Conservation (phyloP, 2,888 invertebrate species). For the Melanophora roralis region DNA sequence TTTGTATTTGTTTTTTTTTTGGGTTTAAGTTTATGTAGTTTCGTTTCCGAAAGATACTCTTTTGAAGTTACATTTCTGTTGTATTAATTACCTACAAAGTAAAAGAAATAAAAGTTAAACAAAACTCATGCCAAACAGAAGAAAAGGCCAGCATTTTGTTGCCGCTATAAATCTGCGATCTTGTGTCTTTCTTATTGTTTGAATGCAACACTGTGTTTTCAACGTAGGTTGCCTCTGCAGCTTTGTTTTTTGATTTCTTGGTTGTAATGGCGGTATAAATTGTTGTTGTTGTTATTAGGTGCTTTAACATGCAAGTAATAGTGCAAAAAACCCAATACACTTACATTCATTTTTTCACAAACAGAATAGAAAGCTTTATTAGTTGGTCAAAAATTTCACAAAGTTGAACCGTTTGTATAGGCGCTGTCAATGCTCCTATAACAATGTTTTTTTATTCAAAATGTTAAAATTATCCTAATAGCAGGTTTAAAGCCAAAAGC, state of each 20-base stretch:
- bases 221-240: constrained; percentile 1
- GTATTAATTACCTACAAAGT: constrained; percentile 58
- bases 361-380: too few relatives aligned
- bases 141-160: constrained; percentile 5
- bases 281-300: background rate
- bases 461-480: too few relatives aligned
- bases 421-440: too few relatives aligned
- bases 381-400: too few relatives aligned
- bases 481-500: too few relatives aligned
- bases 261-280: constrained; percentile 43
- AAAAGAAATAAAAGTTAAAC: constrained; percentile 54
- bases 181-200: constrained; percentile 13
- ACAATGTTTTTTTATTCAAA: too few relatives aligned
- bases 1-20: background rate
- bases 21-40: constrained; percentile 24
- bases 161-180: background rate
- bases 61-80: constrained; percentile 44
- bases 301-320: constrained; percentile 25
- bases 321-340: background rate
- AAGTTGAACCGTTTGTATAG: too few relatives aligned
- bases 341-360: too few relatives aligned
- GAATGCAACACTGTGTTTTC: constrained; percentile 22
- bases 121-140: constrained; percentile 50
- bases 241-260: background rate
- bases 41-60: constrained; percentile 28